phyloP scores from a whole-genome alignment of 2,797 vertebrate species.

The Eutrigla gurnardus region DNA sequence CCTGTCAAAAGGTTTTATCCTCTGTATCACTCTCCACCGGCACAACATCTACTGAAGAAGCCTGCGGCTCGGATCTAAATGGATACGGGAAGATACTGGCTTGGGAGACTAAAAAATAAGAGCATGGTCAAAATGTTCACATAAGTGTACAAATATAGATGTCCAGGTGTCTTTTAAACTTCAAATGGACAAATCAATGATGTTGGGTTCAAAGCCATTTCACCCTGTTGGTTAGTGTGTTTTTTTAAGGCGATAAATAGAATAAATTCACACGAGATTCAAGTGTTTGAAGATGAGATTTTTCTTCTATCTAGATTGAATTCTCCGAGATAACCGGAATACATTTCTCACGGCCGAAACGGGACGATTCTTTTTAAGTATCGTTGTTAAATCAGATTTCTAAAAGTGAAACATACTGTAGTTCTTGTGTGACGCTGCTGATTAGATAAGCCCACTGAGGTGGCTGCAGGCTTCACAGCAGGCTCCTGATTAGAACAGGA shows the following conservation, averaged over 20 bases:
- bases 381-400: slow-evolving; percentile 46
- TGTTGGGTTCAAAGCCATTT: not conserved
- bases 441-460: slow-evolving; percentile 53
- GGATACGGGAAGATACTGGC: not conserved
- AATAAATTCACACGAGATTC: slow-evolving; percentile 10
- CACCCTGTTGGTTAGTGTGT: not conserved
- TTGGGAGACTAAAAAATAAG: not conserved
- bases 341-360: not conserved
- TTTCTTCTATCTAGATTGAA: slow-evolving; percentile 25
- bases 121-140: too few species aligned
- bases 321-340: slow-evolving; percentile 21
- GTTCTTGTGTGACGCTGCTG: slow-evolving; percentile 27
- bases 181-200: not conserved
- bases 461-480: slow-evolving; percentile 53
- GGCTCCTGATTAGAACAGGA: slow-evolving; percentile 54
- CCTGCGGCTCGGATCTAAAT: slow-evolving; percentile 39
- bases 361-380: slow-evolving; percentile 17
- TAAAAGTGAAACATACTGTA: slow-evolving; percentile 23
- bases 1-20: slow-evolving; percentile 76
- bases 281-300: slow-evolving; percentile 12
- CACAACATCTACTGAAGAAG: slow-evolving; percentile 29
- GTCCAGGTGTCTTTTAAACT: not conserved
- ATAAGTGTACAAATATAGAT: not conserved
- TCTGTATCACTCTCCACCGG: slow-evolving; percentile 58
- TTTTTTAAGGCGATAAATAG: not conserved